Percentiles rank a stretch among this genome's conserved stretches.
Conservation (phyloP, 2,113 vertebrate genomes). For the Cynoglossus semilaevis region DNA sequence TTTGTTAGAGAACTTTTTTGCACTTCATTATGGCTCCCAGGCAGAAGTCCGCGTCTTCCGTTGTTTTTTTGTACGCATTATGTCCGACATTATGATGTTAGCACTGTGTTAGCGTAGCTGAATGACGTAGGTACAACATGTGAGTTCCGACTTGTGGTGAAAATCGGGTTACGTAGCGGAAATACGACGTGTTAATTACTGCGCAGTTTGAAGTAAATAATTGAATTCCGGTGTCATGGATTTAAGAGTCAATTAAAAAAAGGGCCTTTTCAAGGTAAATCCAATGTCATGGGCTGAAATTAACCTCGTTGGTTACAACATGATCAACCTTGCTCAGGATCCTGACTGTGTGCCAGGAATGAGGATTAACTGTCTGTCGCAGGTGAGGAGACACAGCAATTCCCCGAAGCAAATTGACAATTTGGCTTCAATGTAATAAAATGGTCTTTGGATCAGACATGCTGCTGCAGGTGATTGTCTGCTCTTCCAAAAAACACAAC, state of each 20-base stretch:
- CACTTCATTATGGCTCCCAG: too few species aligned
- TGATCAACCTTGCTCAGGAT: conserved; percentile 42
- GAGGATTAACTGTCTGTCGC: conserved; percentile 60
- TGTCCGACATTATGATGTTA: too few species aligned
- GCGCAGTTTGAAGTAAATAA: conserved; percentile 4
- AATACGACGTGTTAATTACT: conserved; percentile 11
- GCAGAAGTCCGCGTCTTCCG: too few species aligned
- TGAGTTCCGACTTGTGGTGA: too few species aligned
- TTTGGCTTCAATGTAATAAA: conserved; percentile 48
- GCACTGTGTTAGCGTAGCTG: too few species aligned
- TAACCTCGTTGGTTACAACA: conserved; percentile 28
- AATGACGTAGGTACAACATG: too few species aligned
- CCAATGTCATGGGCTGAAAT: neutral
- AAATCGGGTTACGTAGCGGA: too few species aligned
- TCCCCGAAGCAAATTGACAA: conserved; percentile 41
- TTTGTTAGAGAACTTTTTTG: too few species aligned
- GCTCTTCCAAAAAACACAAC: conserved; percentile 12
- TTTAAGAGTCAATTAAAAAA: conserved; percentile 29
- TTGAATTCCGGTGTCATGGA: conserved; percentile 1
- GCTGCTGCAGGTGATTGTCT: conserved; percentile 15
- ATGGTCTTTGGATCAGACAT: conserved; percentile 13
- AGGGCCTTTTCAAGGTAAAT: conserved; percentile 14
- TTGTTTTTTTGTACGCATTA: too few species aligned
- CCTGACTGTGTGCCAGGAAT: conserved; percentile 47
- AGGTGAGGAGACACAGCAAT: conserved; percentile 21